Conservation (phyloP, 2,888 invertebrate genomes). For the Eupithecia inturbata region DNA sequence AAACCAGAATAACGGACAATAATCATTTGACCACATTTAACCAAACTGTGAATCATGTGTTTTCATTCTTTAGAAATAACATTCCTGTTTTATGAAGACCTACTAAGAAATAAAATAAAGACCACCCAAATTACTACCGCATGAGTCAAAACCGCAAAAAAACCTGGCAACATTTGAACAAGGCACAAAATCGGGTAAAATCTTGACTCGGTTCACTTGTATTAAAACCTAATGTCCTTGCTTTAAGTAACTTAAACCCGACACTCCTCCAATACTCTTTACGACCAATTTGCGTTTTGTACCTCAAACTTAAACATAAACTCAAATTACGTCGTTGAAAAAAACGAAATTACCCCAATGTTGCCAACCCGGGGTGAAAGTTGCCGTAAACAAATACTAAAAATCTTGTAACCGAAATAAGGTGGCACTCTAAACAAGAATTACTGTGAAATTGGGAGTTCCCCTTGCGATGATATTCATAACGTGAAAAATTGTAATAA, state of each 20-base stretch:
- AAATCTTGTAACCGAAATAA: conserved; percentile 83
- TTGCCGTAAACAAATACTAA: conserved; percentile 83
- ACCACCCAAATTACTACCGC: conserved; percentile 5
- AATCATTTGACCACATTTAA: not conserved
- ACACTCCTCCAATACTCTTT: conserved; percentile 44
- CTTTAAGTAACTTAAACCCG: conserved; percentile 27
- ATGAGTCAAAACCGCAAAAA: conserved; percentile 9
- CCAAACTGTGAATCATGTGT: conserved; percentile 3
- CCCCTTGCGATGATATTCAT: conserved; percentile 79
- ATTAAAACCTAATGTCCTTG: conserved; percentile 20
- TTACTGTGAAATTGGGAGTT: conserved; percentile 78
- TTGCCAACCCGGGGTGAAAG: conserved; percentile 63
- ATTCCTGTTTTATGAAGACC: not conserved
- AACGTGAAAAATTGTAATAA: conserved; percentile 84
- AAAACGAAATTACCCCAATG: conserved; percentile 70
- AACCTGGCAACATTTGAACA: not conserved
- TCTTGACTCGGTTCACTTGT: not conserved
- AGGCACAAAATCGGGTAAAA: not conserved
- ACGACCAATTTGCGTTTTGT: conserved; percentile 67
- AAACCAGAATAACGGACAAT: not conserved
- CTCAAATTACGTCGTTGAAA: conserved; percentile 70
- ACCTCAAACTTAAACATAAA: conserved; percentile 60
- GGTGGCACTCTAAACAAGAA: conserved; percentile 83
- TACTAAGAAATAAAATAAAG: conserved; percentile 7
- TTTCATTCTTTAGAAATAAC: not conserved